Conservation (phyloP, 2,797 vertebrate species). For the Falco cherrug region DNA sequence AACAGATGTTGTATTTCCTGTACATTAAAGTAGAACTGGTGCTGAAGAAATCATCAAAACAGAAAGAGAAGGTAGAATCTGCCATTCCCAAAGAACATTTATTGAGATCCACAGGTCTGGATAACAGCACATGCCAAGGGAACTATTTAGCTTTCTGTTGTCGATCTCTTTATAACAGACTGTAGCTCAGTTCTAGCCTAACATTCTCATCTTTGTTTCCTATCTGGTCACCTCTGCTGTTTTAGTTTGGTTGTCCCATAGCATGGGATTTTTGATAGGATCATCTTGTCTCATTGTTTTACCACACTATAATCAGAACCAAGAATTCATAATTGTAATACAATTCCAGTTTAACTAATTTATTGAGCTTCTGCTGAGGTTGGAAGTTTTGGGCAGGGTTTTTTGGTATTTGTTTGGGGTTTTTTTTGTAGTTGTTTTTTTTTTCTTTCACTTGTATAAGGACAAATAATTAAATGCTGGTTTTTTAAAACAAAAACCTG, state of each 20-base stretch:
- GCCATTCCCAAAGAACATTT: neutral
- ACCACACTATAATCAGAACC: neutral
- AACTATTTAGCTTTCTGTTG: neutral
- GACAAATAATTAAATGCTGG: neutral
- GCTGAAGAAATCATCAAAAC: neutral
- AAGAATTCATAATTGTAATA: neutral
- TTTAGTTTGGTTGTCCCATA: neutral
- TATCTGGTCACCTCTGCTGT: neutral
- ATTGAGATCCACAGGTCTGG: neutral
- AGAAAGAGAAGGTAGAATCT: neutral
- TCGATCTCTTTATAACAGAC: neutral
- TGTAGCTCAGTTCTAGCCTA: neutral
- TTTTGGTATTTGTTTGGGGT: neutral
- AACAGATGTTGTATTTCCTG: constrained; percentile 16
- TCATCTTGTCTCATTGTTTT: neutral
- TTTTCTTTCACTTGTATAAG: neutral
- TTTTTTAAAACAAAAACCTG: neutral
- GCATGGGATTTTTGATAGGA: neutral
- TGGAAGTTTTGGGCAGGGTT: neutral
- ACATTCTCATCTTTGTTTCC: neutral
- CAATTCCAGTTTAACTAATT: neutral
- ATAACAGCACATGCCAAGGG: neutral
- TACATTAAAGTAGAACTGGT: neutral
- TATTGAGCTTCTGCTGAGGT: neutral
- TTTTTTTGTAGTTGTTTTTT: accelerated